phyloP scores from a whole-genome alignment of 53 echinoderm and acorn worm species.

The Holothuria scabra region DNA sequence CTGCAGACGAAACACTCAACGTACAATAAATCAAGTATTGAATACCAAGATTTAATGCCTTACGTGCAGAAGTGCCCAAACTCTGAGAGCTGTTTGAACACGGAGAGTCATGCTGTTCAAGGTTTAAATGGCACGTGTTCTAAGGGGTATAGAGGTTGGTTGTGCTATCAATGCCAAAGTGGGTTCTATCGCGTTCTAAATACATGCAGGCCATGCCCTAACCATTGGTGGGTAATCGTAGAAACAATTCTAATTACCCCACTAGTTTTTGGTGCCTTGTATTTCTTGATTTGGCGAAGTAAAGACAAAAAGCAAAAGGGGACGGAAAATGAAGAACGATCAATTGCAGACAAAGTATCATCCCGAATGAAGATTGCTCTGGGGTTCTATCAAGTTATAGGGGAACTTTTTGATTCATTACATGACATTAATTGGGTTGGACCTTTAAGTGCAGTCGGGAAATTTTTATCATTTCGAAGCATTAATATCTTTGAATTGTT shows the following conservation, averaged over 20 bases:
- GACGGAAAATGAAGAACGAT: not conserved
- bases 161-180: conserved; percentile 1
- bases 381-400: conserved; percentile 31
- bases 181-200: not conserved
- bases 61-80: not conserved
- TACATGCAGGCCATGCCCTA: not conserved
- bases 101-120: not conserved
- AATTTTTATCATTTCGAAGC: not conserved
- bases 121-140: not conserved
- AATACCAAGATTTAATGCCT: not conserved
- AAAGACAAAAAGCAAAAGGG: not conserved
- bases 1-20: not conserved
- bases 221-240: not conserved
- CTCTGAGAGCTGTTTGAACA: not conserved
- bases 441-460: not conserved
- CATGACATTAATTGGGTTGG: not conserved
- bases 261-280: not conserved
- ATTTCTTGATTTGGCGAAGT: not conserved
- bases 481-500: not conserved
- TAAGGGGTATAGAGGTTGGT: conserved; percentile 3
- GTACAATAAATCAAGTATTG: not conserved
- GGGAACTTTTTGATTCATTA: not conserved
- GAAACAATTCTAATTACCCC: not conserved
- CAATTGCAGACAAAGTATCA: not conserved
- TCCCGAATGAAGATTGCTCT: conserved; percentile 18